These are phyloP conservation scores for Castor canadensis DNA, from an alignment of 2,113 vertebrate species.

Conservation along the genomic window DNA sequence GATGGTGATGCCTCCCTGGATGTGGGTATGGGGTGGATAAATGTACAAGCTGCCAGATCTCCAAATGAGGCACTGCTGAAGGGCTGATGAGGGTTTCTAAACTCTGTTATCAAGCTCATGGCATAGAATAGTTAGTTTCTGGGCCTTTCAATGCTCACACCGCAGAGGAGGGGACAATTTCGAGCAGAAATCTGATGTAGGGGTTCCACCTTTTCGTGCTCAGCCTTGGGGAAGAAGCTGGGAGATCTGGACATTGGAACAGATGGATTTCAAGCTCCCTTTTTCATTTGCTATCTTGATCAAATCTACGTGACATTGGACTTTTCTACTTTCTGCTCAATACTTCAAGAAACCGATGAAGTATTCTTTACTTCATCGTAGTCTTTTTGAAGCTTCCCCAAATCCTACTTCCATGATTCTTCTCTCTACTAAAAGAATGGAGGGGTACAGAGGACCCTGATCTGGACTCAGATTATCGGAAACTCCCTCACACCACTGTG, in stretches of 20 bases:
- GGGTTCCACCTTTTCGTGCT: neutral
- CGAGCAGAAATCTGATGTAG: neutral
- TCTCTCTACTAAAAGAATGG: neutral
- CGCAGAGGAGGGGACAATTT: neutral
- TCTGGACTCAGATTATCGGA: neutral
- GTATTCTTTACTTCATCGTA: no score
- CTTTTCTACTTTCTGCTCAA: neutral
- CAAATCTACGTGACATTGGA: neutral
- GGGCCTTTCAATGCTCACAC: neutral
- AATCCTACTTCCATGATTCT: neutral
- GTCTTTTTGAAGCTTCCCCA: neutral
- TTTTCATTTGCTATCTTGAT: no score
- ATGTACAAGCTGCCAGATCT: neutral
- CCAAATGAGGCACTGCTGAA: neutral
- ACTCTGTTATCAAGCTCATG: neutral
- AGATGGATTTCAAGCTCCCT: neutral
- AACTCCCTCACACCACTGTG: neutral
- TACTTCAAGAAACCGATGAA: fast-evolving
- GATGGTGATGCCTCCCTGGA: fast-evolving
- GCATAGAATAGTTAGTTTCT: neutral
- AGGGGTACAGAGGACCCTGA: neutral
- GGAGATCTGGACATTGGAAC: neutral
- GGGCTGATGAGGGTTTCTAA: neutral
- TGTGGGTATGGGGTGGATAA: no score
- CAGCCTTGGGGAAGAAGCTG: neutral